phyloP scores from a whole-genome alignment of 2,113 vertebrate species.

The Chascanopsetta lugubris region DNA sequence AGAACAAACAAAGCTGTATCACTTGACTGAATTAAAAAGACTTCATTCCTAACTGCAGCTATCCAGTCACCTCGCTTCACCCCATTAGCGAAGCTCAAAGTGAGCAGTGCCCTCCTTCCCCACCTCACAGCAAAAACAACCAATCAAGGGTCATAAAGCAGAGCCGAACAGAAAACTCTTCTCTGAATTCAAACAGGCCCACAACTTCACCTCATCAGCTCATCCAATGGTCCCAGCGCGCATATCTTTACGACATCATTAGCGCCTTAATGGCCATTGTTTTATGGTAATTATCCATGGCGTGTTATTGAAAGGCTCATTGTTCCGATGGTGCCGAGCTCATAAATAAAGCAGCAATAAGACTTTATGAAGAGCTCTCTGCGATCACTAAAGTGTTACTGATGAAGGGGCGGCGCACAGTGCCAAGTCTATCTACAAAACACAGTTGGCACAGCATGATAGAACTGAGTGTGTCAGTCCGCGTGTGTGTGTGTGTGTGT shows the following conservation, averaged over 20 bases:
- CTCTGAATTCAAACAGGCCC: background rate
- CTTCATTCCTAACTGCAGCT: background rate
- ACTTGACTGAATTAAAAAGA: background rate
- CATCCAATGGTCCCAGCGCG: constrained; percentile 5
- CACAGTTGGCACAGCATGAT: constrained; percentile 32
- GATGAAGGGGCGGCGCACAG: constrained; percentile 36
- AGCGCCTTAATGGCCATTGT: constrained; percentile 62
- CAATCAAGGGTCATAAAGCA: constrained; percentile 33
- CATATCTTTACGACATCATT: constrained; percentile 62
- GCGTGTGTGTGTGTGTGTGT: constrained; percentile 21
- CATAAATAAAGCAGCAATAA: constrained; percentile 64
- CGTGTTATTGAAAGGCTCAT: constrained; percentile 65
- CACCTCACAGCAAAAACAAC: background rate
- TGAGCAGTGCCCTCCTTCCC: background rate
- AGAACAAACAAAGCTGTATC: background rate
- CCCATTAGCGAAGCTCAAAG: background rate
- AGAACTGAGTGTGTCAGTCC: constrained; percentile 18
- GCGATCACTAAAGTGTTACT: constrained; percentile 63
- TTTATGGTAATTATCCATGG: constrained; percentile 61
- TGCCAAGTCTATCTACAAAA: constrained; percentile 58
- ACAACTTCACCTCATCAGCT: constrained; percentile 29
- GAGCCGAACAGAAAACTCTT: constrained; percentile 26
- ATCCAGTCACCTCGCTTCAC: constrained; percentile 24
- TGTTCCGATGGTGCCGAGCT: constrained; percentile 50
- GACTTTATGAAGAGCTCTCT: constrained; percentile 62